Evolutionary conservation across 64 coral and sea anemone species (phyloP), one percentile per base, ranked within the genome.

Genomic region (Astreopora myriophthalma): DNA sequence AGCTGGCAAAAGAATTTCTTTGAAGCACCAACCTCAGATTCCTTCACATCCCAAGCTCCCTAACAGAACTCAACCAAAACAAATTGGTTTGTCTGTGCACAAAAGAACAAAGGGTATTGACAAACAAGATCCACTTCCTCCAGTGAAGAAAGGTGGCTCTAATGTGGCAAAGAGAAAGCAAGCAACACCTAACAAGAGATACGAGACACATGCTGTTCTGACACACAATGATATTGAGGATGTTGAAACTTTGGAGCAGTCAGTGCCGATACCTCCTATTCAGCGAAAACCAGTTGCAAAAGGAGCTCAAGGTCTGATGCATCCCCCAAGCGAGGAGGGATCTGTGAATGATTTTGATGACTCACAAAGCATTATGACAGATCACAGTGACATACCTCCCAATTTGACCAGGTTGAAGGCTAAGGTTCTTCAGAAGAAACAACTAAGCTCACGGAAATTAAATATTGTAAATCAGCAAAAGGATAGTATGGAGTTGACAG

Each of bases 101-200:
- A 97, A 97, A 76, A 94, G 79, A 38, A 87, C 79, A 70, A 66
- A 86, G 71, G 95, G 95, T 42, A 55, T 97, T 3, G 95, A 97
- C 63, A 97, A 93, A 51, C 95, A 97, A 86, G 85, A 94, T 35
- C 95, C 92, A 17, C 75, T 97, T n/a, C 95, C 95, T 32, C 87
- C 95, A 14, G 79, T 97, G 9, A 88, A 94, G 23, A 84, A 68
- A 61, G 64, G 74, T 38, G 52, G 6, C 8, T 83, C 79, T 38
- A 33, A 73, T 57, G 37, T 70, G 24, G 55, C 24, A 29, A 73
- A 16, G 20, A n/a, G 79, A 84, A 88, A 97, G 16, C 95, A 65
- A 79, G 91, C 92, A 44, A 96, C 94, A 26, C 94, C 94, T 4
- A 96, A 96, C 19, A 96, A 86, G 49, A 89, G 95, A 46, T 96